Base-by-base conservation (phyloP, 2,113 vertebrate species). In the Otis tarda region DNA sequence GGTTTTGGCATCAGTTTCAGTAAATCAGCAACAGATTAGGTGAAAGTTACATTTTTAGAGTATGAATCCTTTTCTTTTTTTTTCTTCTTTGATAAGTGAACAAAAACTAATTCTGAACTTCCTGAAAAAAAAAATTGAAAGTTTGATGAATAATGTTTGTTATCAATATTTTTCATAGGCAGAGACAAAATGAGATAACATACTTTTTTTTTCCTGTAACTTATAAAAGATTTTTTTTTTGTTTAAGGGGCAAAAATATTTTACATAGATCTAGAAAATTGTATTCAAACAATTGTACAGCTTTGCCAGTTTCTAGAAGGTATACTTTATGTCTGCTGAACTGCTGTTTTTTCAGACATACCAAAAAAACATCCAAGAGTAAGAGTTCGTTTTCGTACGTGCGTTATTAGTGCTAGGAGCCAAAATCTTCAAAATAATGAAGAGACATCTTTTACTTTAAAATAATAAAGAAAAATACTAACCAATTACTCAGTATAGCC, bases 11-110 rank as follows among this genome's bases (percentile, higher is more conserved):
- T 45, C 9, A 28, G 3, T 41, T 50, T 64, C 25, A 27, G 30
- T 35, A 43, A n/a, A 52, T 55, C 4, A 4, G 2, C 15, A 43
- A 25, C 45, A 64, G 25, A n/a, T 83, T 52, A 77, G 14, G 8
- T 83, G 12, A 43, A 75, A 74, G 22, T 22, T 63, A 5, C 1
- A 10, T 65, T 85, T 82, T 69, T 41, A 60, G 12, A 52, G 4
- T 0, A 3, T 14, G 1, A 6, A 3, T 24, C 3, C 2, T 61
- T 60, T 35, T 11, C 31, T 71, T 43, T 30, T 53, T n/a, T 19
- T 19, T 25, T 10, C 20, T 52, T 37, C 20, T 52, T 37, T 35
- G 0, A 6, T 60, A 57, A n/a, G 3, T 7, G 9, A 88, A 65
- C 7, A 33, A 65, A 91, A 89, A 16, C 2, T n/a, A 31, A 13